phyloP scores from a whole-genome alignment of 1,140 invertebrate species.

The Pseudoatta argentina region DNA sequence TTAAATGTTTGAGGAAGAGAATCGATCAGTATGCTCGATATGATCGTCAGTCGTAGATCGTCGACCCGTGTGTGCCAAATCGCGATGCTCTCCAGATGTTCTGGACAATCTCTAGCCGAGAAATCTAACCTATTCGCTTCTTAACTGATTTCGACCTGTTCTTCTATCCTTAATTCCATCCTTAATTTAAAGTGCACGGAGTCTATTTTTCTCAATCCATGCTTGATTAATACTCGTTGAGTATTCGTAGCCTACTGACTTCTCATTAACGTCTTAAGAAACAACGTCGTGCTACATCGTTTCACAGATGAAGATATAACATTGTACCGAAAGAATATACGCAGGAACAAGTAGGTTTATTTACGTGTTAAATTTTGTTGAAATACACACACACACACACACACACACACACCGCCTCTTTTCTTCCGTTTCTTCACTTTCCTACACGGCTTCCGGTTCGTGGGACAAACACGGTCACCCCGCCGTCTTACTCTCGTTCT shows the following conservation, averaged over 20 bases:
- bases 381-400: too few relatives aligned
- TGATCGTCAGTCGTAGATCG: slow-evolving; percentile 11
- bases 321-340: background rate
- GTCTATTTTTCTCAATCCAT: slow-evolving; percentile 42
- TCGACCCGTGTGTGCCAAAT: slow-evolving; percentile 45
- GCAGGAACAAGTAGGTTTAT: slow-evolving; percentile 5
- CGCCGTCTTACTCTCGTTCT: slow-evolving; percentile 72
- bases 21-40: slow-evolving; percentile 6
- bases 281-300: slow-evolving; percentile 15
- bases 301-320: background rate
- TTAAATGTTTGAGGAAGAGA: background rate
- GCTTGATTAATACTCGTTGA: slow-evolving; percentile 32
- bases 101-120: slow-evolving; percentile 22
- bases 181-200: slow-evolving; percentile 21
- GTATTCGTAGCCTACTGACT: slow-evolving; percentile 39
- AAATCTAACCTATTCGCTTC: slow-evolving; percentile 49
- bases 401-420: slow-evolving; percentile 41
- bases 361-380: background rate
- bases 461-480: slow-evolving; percentile 74
- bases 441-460: slow-evolving; percentile 79
- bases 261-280: slow-evolving; percentile 33
- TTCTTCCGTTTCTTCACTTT: slow-evolving; percentile 78
- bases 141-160: slow-evolving; percentile 33
- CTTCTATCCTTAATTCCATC: slow-evolving; percentile 44
- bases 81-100: slow-evolving; percentile 48